Conservation (phyloP, 2,797 vertebrate species). For the Sebastes nivosus region DNA sequence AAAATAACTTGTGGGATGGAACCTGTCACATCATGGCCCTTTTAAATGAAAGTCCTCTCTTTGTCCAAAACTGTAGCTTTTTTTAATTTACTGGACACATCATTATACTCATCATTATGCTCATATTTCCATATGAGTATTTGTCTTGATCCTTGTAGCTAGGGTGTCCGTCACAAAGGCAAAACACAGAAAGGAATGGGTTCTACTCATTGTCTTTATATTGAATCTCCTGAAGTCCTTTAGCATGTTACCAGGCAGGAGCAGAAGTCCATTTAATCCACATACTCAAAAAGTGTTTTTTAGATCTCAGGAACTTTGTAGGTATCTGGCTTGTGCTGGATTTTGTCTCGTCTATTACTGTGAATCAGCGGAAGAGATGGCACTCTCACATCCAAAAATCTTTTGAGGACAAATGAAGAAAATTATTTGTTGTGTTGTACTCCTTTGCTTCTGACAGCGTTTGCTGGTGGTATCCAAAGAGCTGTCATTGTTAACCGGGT, state of each 20-base stretch:
- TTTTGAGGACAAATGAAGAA: background rate
- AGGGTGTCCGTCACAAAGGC: background rate
- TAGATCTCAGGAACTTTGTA: background rate
- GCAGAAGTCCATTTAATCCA: background rate
- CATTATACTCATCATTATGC: background rate
- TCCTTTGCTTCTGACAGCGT: background rate
- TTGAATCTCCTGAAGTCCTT: background rate
- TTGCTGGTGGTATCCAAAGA: background rate
- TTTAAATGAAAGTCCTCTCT: background rate
- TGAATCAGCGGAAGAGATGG: background rate
- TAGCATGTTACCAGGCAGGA: background rate
- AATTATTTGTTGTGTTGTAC: rapidly evolving
- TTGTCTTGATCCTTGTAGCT: background rate
- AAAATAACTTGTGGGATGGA: background rate
- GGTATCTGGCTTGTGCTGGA: background rate
- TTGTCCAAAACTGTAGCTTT: background rate
- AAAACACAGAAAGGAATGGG: background rate
- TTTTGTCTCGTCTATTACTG: background rate
- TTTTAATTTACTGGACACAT: background rate
- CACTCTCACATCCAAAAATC: background rate
- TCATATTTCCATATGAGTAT: background rate
- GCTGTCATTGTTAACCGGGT: background rate
- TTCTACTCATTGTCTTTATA: background rate
- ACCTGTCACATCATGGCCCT: no score
- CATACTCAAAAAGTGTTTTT: background rate